Evolutionary conservation across 2,888 invertebrate genomes (phyloP).

Genomic region (Drosophila neoperkinsi): DNA sequence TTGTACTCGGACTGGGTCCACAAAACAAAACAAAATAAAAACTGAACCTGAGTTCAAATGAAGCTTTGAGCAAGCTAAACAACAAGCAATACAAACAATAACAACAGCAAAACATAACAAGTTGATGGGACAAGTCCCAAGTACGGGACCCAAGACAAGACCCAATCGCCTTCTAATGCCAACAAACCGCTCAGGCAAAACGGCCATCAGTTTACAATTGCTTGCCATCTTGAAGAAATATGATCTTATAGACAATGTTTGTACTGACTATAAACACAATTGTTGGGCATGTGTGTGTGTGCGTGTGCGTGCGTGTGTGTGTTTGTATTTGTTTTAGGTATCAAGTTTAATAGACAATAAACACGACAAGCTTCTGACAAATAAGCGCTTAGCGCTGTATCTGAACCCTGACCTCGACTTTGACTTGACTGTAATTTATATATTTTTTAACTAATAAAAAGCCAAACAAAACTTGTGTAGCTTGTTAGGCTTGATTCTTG

Average conservation of each 20-base stretch:
- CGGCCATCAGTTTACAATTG: slow-evolving; percentile 72
- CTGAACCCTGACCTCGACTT: slow-evolving; percentile 71
- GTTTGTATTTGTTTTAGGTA: slow-evolving; percentile 46
- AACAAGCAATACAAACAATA: slow-evolving; percentile 17
- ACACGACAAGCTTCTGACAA: slow-evolving; percentile 50
- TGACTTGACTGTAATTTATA: slow-evolving; percentile 42
- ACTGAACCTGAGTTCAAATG: slow-evolving; percentile 37
- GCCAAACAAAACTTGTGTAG: slow-evolving; percentile 44
- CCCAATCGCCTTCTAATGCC: slow-evolving; percentile 60
- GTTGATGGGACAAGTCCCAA: slow-evolving; percentile 34
- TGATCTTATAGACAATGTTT: slow-evolving; percentile 71
- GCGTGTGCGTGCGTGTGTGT: slow-evolving; percentile 18
- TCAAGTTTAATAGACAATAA: slow-evolving; percentile 70
- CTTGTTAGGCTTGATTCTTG: slow-evolving; percentile 59
- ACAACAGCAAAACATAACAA: slow-evolving; percentile 1
- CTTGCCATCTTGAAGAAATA: slow-evolving; percentile 64
- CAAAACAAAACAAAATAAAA: background rate
- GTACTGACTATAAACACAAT: slow-evolving; percentile 20
- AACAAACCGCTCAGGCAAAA: slow-evolving; percentile 66
- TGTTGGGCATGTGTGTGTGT: slow-evolving; percentile 5
- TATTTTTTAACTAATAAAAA: slow-evolving; percentile 22
- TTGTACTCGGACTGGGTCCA: slow-evolving; percentile 28
- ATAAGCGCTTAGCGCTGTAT: slow-evolving; percentile 24
- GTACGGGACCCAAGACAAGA: slow-evolving; percentile 23
- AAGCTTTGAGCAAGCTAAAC: slow-evolving; percentile 28